Evolutionary conservation across 2,797 vertebrate species (phyloP).

Genomic region (Pteropus rufus): DNA sequence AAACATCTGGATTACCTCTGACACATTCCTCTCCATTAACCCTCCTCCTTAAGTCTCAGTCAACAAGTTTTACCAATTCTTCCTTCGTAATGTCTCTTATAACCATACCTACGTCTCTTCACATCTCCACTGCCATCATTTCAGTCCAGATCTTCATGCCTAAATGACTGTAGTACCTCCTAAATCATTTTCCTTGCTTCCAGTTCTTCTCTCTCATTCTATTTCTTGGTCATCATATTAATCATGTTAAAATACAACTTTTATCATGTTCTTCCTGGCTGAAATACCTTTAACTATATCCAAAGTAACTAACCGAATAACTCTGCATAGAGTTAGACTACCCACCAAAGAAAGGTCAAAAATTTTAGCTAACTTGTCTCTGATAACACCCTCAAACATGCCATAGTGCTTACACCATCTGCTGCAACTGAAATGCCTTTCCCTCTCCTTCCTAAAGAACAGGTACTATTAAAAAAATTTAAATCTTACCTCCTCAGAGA

Average conservation of each 20-base stretch:
- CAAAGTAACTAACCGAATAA: not conserved
- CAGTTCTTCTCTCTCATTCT: constrained; percentile 26
- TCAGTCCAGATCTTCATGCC: not conserved
- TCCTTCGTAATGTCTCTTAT: not conserved
- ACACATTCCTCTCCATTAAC: not conserved
- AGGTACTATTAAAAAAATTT: constrained; percentile 43
- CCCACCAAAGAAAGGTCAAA: constrained; percentile 14
- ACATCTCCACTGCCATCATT: not conserved
- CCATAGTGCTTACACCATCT: not conserved
- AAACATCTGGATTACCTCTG: constrained; percentile 11
- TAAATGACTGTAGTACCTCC: not conserved
- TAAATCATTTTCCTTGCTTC: not conserved
- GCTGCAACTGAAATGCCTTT: not conserved
- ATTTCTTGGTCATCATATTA: constrained; percentile 8
- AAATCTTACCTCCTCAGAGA: constrained; percentile 59
- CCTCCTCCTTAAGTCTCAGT: not conserved
- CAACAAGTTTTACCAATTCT: constrained; percentile 16
- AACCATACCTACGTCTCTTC: constrained; percentile 3
- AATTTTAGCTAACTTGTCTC: not conserved
- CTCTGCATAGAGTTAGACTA: not conserved
- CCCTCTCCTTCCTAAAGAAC: not conserved
- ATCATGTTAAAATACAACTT: constrained; percentile 41
- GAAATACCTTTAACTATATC: constrained; percentile 12
- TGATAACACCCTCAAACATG: not conserved
- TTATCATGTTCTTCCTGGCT: not conserved